Evolutionary conservation across 2,888 invertebrate genomes (phyloP).

Genomic region (Orthosia gracilis): DNA sequence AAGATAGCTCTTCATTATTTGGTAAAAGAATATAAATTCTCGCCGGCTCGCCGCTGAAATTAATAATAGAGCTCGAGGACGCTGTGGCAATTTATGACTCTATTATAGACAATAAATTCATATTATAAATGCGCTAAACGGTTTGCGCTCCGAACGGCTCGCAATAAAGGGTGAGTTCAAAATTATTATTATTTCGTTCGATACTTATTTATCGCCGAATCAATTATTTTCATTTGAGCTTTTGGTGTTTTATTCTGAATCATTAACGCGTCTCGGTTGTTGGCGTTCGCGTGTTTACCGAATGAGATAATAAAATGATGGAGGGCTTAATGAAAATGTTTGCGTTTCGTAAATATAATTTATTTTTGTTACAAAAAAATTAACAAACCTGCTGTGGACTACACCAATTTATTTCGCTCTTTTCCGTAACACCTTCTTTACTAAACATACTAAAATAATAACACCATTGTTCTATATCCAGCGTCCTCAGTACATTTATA

Average conservation of each 20-base stretch:
- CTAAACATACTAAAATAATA: not conserved
- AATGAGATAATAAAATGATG: conserved; percentile 36
- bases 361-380: not conserved
- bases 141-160: conserved; percentile 42
- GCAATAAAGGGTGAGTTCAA: conserved; percentile 47
- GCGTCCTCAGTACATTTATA: conserved; percentile 17
- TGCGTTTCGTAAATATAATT: conserved; percentile 6
- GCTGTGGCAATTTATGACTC: conserved; percentile 78
- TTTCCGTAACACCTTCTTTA: not conserved
- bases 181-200: conserved; percentile 55
- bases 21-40: conserved; percentile 80
- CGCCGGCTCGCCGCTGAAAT: conserved; percentile 74
- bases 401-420: not conserved
- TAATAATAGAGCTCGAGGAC: conserved; percentile 78
- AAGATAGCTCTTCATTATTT: conserved; percentile 82
- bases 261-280: conserved; percentile 26
- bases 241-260: conserved; percentile 36
- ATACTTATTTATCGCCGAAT: conserved; percentile 61
- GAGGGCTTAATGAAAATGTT: conserved; percentile 11
- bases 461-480: not conserved
- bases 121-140: conserved; percentile 77
- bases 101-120: conserved; percentile 82
- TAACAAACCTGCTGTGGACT: too few relatives aligned
- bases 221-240: conserved; percentile 44
- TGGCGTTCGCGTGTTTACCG: conserved; percentile 29